Evolutionary conservation across 92 coral and sea anemone genomes (phyloP).

Genomic region (Desmophyllum pertusum): DNA sequence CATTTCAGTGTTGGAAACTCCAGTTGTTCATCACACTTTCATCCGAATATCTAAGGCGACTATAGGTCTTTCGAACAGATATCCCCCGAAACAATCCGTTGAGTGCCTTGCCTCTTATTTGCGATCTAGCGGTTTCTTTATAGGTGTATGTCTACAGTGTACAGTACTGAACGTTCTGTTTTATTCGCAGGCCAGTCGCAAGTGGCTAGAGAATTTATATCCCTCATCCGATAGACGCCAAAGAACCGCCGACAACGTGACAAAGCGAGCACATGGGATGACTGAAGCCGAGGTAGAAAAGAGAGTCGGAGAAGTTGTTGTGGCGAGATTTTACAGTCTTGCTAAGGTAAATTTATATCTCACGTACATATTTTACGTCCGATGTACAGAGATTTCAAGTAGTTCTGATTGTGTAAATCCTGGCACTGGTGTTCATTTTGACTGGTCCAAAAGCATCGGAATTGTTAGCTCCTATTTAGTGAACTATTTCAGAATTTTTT

Average conservation of each 20-base stretch:
- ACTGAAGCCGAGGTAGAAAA: constrained; percentile 74
- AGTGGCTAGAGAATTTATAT: constrained; percentile 79
- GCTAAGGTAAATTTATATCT: constrained; percentile 69
- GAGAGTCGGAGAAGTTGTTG: constrained; percentile 81
- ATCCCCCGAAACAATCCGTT: too few species aligned
- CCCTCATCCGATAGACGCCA: constrained; percentile 64
- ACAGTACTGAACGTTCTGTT: background rate
- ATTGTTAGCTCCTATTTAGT: background rate
- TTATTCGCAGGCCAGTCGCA: constrained; percentile 69
- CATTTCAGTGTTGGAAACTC: too few species aligned
- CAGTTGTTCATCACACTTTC: too few species aligned
- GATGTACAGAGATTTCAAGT: background rate
- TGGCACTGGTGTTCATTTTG: background rate
- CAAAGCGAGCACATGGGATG: constrained; percentile 60
- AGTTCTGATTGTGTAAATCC: background rate
- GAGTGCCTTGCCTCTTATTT: too few species aligned
- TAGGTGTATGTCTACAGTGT: too few species aligned
- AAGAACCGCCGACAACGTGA: constrained; percentile 46
- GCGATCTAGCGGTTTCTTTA: too few species aligned
- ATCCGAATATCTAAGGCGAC: too few species aligned
- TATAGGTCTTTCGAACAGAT: too few species aligned
- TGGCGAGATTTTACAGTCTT: constrained; percentile 90
- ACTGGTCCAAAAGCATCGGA: background rate
- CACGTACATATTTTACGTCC: background rate
- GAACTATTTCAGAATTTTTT: background rate